phyloP scores from a whole-genome alignment of 2,888 invertebrate species.

The Chrysomela aeneicollis region DNA sequence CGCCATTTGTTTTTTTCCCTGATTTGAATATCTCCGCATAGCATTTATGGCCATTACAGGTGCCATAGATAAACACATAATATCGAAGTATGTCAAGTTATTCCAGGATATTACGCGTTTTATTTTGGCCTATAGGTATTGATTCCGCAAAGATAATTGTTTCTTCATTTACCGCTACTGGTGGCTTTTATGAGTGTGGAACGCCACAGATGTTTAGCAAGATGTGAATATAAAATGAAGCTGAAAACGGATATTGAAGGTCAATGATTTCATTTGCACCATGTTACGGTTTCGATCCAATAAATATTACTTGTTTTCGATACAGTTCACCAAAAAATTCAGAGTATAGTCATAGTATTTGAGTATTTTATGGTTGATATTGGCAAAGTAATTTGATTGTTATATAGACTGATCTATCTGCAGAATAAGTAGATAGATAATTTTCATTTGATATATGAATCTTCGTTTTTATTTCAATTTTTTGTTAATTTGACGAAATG shows the following conservation, averaged over 20 bases:
- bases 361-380: too few species aligned
- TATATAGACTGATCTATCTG: too few species aligned
- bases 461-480: too few species aligned
- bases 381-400: too few species aligned
- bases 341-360: too few species aligned
- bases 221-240: constrained; percentile 23
- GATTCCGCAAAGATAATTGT: background rate
- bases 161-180: constrained; percentile 19
- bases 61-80: background rate
- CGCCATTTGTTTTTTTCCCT: background rate
- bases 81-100: background rate
- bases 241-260: constrained; percentile 31
- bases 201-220: constrained; percentile 22
- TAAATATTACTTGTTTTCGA: too few species aligned
- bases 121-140: background rate
- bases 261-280: constrained; percentile 27
- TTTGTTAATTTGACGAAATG: too few species aligned
- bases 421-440: too few species aligned
- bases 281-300: background rate
- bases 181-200: background rate
- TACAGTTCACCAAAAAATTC: too few species aligned
- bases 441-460: too few species aligned
- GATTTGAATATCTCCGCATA: background rate
- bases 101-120: background rate
- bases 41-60: background rate